Evolutionary conservation across 2,888 invertebrate species (phyloP).

Genomic region (Blastobasis lacticolella): DNA sequence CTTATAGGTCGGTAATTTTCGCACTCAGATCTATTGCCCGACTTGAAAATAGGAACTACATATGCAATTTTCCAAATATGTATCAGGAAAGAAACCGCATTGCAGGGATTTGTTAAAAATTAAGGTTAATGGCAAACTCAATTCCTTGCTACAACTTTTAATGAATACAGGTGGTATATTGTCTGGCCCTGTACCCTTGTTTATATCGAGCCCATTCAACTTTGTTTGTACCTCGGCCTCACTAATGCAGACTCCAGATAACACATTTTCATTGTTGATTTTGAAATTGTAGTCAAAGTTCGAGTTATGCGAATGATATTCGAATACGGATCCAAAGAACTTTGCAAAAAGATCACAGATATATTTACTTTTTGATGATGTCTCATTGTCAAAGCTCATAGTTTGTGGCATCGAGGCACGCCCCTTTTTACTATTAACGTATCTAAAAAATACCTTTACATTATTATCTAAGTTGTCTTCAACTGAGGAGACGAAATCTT

Average conservation of each 20-base stretch:
- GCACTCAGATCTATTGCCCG: background rate
- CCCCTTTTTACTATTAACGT: no score
- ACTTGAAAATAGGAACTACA: background rate
- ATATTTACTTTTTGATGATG: no score
- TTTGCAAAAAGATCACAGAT: no score
- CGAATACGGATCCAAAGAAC: no score
- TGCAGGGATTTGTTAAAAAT: background rate
- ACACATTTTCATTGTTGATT: no score
- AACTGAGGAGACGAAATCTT: no score
- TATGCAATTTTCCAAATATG: background rate
- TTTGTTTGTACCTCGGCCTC: background rate
- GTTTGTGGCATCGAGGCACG: no score
- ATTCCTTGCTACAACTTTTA: background rate
- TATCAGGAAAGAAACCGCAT: background rate
- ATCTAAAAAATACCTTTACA: no score
- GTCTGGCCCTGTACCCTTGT: conserved; percentile 1
- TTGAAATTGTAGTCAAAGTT: no score
- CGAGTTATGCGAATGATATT: no score
- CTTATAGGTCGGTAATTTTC: background rate
- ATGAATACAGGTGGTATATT: background rate
- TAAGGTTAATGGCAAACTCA: background rate
- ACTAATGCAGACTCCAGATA: background rate
- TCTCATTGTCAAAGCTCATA: no score
- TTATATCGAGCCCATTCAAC: background rate
- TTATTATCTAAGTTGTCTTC: no score